These are phyloP conservation scores for Melikaiella ostensackeni DNA, from an alignment of 2,888 invertebrate genomes.

Conservation along the genomic window DNA sequence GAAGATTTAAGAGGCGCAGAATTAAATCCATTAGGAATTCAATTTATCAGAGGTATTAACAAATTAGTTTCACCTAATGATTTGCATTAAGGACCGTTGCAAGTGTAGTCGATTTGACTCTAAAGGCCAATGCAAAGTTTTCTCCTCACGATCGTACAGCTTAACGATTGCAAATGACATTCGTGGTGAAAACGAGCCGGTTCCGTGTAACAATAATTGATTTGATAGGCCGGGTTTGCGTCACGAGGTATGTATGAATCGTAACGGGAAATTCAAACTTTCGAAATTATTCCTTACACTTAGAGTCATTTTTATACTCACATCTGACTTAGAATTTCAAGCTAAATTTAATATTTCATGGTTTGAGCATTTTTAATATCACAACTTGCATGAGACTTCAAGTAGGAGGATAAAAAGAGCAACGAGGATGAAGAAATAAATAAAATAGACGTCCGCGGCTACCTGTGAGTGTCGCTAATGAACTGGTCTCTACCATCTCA, in stretches of 20 bases:
- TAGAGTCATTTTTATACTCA: conserved; percentile 1
- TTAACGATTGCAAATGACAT: conserved; percentile 55
- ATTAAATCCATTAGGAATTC: conserved; percentile 36
- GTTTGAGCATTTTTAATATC: not conserved
- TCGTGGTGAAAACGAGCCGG: conserved; percentile 52
- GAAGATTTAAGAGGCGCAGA: conserved; percentile 6
- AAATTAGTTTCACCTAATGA: conserved; percentile 40
- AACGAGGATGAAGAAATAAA: conserved; percentile 67
- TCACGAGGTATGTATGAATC: conserved; percentile 19
- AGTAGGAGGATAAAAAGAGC: conserved; percentile 47
- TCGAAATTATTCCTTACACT: not conserved
- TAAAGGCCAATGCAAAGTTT: conserved; percentile 44
- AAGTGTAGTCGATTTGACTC: conserved; percentile 16
- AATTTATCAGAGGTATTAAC: conserved; percentile 38
- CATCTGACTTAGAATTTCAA: not conserved
- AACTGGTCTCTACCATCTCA: conserved; percentile 73
- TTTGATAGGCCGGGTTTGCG: conserved; percentile 50
- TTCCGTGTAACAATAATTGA: conserved; percentile 56
- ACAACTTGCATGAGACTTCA: conserved; percentile 8
- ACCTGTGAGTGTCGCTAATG: conserved; percentile 74
- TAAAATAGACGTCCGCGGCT: conserved; percentile 72
- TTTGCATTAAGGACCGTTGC: conserved; percentile 21
- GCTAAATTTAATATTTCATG: not conserved
- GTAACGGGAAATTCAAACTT: conserved; percentile 40
- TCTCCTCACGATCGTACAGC: conserved; percentile 42